Base-by-base conservation (phyloP, 2,113 vertebrate species). In the Triplophysa rosa region DNA sequence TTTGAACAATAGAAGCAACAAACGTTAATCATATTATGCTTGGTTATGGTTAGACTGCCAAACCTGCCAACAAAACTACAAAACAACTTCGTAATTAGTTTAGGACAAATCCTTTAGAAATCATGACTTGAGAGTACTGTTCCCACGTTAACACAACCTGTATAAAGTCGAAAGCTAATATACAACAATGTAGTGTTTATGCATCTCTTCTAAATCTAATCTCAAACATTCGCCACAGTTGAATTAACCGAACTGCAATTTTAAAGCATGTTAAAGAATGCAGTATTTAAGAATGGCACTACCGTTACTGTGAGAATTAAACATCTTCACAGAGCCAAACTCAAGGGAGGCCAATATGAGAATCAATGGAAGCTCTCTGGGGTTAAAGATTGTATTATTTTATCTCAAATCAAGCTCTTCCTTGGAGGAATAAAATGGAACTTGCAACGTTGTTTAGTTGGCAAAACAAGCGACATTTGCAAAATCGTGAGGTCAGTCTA, bases 401-500 rank as follows among this genome's bases (percentile, higher is more conserved):
- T 59, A 29, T 47, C 45, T 72, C 66, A 37, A 54, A 64, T 47
- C 29, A 12, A 42, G 52, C 66, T 42, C 63, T 3, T 40, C 8
- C 33, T 9, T n/a, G 17, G 66, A 40, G 29, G 14, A 47, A 79
- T 66, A 72, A 14, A 3, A 7, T 58, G 40, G 1, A 17, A 29
- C 40, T 77, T 84, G 79, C 82, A 81, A 81, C 82, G 78, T 63
- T 71, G 40, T 67, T 54, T 42, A 77, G 40, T 70, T 26, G 33
- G 33, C 33, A 8, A 77, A 72, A 64, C 33, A 56, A 52, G 17
- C 17, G 40, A 23, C 23, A 73, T 74, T 64, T n/a, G 70, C 37
- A 80, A 78, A 5, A 63, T 68, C 13, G 14, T 40, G 37, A 66
- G 54, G 45, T 56, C 63, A 11, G 12, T 47, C 67, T 62, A 0